Evolutionary conservation across 2,888 invertebrate genomes (phyloP), one percentile per base, ranked within the genome.

Genomic region (Monochamus alternatus): DNA sequence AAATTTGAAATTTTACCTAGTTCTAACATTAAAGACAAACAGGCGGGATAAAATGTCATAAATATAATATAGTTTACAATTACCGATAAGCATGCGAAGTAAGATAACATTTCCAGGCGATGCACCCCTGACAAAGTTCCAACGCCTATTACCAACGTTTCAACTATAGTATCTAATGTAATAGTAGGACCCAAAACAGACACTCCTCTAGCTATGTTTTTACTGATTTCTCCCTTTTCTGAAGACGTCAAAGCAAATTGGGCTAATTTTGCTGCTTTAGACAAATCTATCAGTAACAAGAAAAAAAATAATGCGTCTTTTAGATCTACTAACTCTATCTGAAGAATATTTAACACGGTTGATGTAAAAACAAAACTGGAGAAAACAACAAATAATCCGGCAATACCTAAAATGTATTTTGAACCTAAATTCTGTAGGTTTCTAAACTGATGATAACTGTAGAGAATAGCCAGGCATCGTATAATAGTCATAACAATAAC

Each of bases 31-130:
- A 98, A 90, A 2, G 97, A 96, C 59, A 98, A 90, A 84, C 96
- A 97, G 8, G 98, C 96, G 1, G 98, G 98, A 88, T 97, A 98
- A 86, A 98, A 97, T 0, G 97, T 97, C 91, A 98, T 96, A 84
- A 98, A 97, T 31, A 97, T 96, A 66, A 97, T 89, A 87, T 97
- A 98, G 89, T 98, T 97, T 8, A 97, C 97, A 67, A 97, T 89
- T 59, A 97, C 94, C 3, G 97, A 97, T 81, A 98, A 91, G 84
- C 97, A 97, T 43, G 97, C 97, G 88, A 96, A 98, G 74, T 95
- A 95, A 86, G 97, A 97, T 83, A 98, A 93, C 77, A 96, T 94
- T 88, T 97, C 97, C 78, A 98, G 89, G 59, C 97, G 92, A 65
- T 94, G 93, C 0, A 97, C 96, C 12, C 97, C 97, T 55, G 97